phyloP scores from a whole-genome alignment of 2,888 invertebrate genomes.

The Noctua janthina region DNA sequence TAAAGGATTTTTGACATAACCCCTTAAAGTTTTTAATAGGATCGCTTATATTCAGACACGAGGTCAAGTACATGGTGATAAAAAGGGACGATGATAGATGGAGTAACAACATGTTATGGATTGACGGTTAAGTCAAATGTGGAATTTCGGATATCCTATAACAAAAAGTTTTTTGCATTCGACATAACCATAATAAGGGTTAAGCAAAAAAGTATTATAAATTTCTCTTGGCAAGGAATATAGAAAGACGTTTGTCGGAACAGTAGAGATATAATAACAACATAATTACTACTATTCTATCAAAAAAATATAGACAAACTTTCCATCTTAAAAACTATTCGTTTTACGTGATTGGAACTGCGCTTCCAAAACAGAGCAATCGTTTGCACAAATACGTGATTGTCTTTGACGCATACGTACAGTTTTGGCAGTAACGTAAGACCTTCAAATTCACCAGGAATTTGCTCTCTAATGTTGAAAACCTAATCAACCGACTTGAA shows the following conservation, averaged over 20 bases:
- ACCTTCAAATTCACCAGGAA: slow-evolving; percentile 4
- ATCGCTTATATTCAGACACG: not conserved
- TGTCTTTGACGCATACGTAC: not conserved
- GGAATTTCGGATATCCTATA: not conserved
- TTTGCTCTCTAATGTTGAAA: slow-evolving; percentile 14
- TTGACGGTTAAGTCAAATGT: not conserved
- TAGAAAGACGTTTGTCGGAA: not conserved
- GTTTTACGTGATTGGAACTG: not conserved
- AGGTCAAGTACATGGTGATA: not conserved
- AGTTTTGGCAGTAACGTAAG: not conserved
- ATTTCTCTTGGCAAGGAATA: no score
- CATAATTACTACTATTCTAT: not conserved
- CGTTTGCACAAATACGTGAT: not conserved
- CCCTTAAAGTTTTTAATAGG: not conserved
- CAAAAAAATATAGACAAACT: not conserved
- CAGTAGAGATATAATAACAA: not conserved
- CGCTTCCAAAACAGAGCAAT: not conserved
- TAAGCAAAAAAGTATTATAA: no score
- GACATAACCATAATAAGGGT: not conserved
- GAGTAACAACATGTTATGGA: not conserved
- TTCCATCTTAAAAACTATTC: not conserved
- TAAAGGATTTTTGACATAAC: not conserved
- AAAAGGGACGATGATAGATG: not conserved
- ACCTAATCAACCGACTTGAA: slow-evolving; percentile 12
- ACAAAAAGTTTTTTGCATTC: not conserved